These are phyloP conservation scores for Lacerta viridis DNA, from an alignment of 2,797 vertebrate species.

Conservation along the genomic window DNA sequence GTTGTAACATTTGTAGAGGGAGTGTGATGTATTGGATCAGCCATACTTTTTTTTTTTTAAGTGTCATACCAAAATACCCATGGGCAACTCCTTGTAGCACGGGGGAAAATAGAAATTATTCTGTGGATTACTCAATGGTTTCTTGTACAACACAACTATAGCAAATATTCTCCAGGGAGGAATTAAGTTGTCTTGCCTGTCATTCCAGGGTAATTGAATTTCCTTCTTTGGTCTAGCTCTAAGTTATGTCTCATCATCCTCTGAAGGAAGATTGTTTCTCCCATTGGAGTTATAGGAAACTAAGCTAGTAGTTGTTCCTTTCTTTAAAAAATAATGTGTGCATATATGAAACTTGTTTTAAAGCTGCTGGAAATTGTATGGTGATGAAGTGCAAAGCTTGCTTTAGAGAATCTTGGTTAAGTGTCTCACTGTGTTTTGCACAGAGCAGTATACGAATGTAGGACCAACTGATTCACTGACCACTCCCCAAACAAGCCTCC, in stretches of 20 bases:
- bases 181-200: constrained; percentile 28
- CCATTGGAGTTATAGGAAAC: constrained; percentile 55
- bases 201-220: constrained; percentile 36
- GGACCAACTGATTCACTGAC: neutral
- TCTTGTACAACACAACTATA: neutral
- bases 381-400: constrained; percentile 7
- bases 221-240: constrained; percentile 1
- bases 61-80: neutral
- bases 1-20: too few relatives aligned
- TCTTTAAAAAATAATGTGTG: neutral
- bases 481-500: too few relatives aligned
- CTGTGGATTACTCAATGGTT: neutral
- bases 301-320: constrained; percentile 46
- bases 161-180: constrained; percentile 28
- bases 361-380: constrained; percentile 69
- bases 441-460: too few relatives aligned
- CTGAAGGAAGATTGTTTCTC: constrained; percentile 65
- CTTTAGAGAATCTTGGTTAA: too few relatives aligned
- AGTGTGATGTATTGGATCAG: too few relatives aligned
- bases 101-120: neutral
- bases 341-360: constrained; percentile 52
- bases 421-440: neutral
- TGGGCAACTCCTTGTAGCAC: neutral
- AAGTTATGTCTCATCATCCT: constrained; percentile 5
- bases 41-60: neutral